Base-by-base conservation (phyloP, 2,797 vertebrate genomes). In the Eremophila alpestris region DNA sequence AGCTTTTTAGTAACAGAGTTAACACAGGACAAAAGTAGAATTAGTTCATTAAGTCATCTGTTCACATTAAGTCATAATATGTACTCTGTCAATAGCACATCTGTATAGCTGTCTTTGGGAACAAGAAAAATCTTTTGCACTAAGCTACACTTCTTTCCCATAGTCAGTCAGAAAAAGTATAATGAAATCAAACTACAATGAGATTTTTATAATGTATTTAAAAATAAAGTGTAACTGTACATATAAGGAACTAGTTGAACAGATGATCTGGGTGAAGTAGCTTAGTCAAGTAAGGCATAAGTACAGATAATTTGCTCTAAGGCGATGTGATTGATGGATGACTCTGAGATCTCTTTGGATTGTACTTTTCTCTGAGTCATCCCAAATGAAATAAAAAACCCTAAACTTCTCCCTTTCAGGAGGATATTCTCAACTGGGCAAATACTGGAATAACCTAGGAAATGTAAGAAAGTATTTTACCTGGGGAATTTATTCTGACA, bases 81-180 rank as follows among this genome's bases (percentile, higher is more conserved):
- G 18, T 89, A 62, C 5, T 23, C 11, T 54, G 3, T 64, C 21
- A 48, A 5, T 45, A 36, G 23, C 10, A 63, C 23, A 43, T 62
- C 32, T 58, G 2, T 52, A 7, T 24, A 54, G 4, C 34, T 65
- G 20, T 30, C 51, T 60, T 62, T 20, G 13, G 54, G 62, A 84
- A 24, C 8, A 82, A 34, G 40, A 63, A 84, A 78, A 70, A 5
- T 2, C 2, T 51, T 56, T 77, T 87, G 5, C 34, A 13, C 5
- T 8, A 38, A 36, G 7, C 5, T 45, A 13, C 12, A 13, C 11
- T 1, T 1, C 8, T 1, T 83, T 38, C 32, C n/a, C 15, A 2
- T 11, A 55, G 34, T 27, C 38, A 59, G 16, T 55, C 36, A 68
- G 41, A 71, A 60, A 22, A 76, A 76, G 27, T 3, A 41, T 41